A percentile compares a stretch with the other conserved stretches of the same genome.
Evolutionary conservation across 2,113 vertebrate genomes (phyloP).

Genomic region (Carlito syrichta): DNA sequence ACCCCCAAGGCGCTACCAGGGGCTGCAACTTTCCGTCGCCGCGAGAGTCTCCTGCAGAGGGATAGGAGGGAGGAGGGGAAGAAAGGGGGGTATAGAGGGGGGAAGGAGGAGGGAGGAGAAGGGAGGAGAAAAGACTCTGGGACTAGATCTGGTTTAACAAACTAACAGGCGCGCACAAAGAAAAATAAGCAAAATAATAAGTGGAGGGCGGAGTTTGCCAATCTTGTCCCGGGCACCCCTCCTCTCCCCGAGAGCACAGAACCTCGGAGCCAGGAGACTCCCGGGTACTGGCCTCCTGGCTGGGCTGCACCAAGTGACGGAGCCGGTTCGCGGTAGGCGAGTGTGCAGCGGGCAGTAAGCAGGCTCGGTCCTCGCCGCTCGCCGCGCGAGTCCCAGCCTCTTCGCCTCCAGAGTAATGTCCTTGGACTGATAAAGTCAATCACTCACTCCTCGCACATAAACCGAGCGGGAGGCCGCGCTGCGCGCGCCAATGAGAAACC

Average conservation of each 20-base stretch:
- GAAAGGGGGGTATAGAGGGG: neutral
- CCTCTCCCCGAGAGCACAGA: conserved; percentile 32
- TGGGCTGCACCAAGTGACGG: neutral
- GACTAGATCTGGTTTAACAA: conserved; percentile 71
- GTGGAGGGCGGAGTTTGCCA: conserved; percentile 68
- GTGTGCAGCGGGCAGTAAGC: conserved; percentile 28
- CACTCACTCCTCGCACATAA: conserved; percentile 94
- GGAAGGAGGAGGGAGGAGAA: neutral
- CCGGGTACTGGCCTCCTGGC: conserved; percentile 31
- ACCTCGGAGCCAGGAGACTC: conserved; percentile 36
- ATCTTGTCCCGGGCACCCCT: conserved; percentile 44
- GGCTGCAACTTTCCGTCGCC: conserved; percentile 70
- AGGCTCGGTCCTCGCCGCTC: conserved; percentile 61
- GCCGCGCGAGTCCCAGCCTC: conserved; percentile 72
- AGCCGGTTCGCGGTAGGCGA: conserved; percentile 9
- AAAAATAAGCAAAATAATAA: conserved; percentile 72
- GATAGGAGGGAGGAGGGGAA: conserved; percentile 67
- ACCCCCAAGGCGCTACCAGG: conserved; percentile 45
- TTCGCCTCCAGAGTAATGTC: conserved; percentile 93
- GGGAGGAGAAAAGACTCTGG: conserved; percentile 76
- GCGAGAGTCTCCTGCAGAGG: conserved; percentile 71
- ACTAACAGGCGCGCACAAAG: conserved; percentile 72
- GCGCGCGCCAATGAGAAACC: conserved; percentile 87
- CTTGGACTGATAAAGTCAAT: conserved; percentile 98
- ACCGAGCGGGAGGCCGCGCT: conserved; percentile 92